Evolutionary conservation across 2,888 invertebrate genomes (phyloP).

Genomic region (Iphiclides podalirius): DNA sequence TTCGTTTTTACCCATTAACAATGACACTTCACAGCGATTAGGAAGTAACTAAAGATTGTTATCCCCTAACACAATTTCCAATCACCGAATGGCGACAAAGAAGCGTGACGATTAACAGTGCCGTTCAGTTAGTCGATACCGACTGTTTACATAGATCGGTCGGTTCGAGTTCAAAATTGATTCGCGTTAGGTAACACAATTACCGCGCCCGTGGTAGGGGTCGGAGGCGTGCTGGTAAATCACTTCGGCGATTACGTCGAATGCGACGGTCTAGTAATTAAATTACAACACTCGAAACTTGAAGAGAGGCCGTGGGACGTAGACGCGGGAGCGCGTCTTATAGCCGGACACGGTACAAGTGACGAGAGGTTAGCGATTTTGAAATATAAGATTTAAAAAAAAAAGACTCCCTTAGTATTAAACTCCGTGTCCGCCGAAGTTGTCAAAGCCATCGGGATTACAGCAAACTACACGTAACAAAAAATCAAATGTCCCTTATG

Average conservation of each 20-base stretch:
- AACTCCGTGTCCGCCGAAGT: no score
- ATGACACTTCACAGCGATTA: neutral
- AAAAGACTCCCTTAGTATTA: no score
- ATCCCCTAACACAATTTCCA: neutral
- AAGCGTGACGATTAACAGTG: conserved; percentile 4
- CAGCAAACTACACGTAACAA: no score
- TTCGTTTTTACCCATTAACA: neutral
- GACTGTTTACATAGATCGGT: conserved; percentile 15
- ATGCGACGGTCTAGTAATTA: conserved; percentile 51
- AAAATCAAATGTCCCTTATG: no score
- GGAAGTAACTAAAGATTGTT: neutral
- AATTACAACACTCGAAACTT: conserved; percentile 56
- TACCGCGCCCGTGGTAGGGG: conserved; percentile 28
- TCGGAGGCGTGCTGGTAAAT: conserved; percentile 41
- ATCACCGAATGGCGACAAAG: conserved; percentile 1
- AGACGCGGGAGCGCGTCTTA: conserved; percentile 34
- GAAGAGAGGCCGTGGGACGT: conserved; percentile 37
- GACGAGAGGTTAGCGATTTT: neutral
- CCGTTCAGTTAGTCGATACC: neutral
- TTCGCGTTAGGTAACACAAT: no score
- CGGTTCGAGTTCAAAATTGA: conserved; percentile 19
- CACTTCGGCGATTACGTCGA: conserved; percentile 51
- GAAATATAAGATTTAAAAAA: no score
- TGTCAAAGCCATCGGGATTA: no score
- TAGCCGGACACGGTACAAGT: conserved; percentile 9